Evolutionary conservation across 1,140 invertebrate species (phyloP).

Genomic region (Cryptotermes secundus): DNA sequence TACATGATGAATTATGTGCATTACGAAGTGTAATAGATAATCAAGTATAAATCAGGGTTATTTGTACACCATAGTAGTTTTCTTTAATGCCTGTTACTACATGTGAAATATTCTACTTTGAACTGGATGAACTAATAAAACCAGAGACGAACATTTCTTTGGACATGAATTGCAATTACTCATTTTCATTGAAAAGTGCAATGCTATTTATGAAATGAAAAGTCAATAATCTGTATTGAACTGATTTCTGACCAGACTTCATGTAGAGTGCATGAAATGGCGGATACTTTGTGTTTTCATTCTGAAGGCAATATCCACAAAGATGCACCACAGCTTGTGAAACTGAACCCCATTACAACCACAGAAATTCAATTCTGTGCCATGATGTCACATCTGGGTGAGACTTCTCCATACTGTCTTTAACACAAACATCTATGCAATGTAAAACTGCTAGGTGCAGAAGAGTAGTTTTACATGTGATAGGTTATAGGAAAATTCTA

Average conservation of each 20-base stretch:
- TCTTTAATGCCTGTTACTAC: background rate
- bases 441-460: background rate
- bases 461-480: conserved; percentile 8
- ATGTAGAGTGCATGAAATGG: background rate
- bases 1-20: conserved; percentile 8
- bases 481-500: conserved; percentile 9
- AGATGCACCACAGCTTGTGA: background rate
- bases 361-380: background rate
- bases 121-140: background rate
- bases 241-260: background rate
- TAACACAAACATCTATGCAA: background rate
- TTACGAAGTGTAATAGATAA: background rate
- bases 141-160: background rate
- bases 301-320: background rate
- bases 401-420: background rate
- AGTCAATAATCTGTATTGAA: too few species aligned
- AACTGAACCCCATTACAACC: background rate
- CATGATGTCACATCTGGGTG: background rate
- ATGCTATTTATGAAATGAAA: too few species aligned
- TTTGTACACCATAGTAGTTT: background rate
- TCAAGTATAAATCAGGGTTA: background rate
- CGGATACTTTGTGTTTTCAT: background rate
- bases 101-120: background rate
- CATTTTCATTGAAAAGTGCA: background rate
- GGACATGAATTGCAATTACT: background rate